Conservation (phyloP, 2,797 vertebrate species). For the Huso huso region DNA sequence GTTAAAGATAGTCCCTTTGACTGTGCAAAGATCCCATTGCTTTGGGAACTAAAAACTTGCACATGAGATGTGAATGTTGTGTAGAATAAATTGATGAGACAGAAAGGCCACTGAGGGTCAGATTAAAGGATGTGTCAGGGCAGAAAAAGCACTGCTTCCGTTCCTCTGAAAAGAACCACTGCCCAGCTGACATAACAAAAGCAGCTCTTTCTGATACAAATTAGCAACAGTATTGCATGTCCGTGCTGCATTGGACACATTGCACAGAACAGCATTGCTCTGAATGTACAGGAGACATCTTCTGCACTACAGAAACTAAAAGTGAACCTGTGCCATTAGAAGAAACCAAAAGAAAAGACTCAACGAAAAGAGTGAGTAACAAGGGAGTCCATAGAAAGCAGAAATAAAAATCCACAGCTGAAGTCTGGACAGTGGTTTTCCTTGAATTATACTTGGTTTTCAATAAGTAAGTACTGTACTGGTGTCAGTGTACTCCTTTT, state of each 20-base stretch:
- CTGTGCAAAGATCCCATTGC: neutral
- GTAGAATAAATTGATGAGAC: neutral
- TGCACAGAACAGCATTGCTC: too few species aligned
- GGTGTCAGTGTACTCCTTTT: neutral
- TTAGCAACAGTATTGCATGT: too few species aligned
- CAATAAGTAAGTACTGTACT: neutral
- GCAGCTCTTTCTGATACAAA: too few species aligned
- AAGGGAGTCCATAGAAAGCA: neutral
- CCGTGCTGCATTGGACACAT: too few species aligned
- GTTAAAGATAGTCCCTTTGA: neutral
- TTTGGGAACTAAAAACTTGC: neutral
- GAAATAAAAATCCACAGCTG: neutral
- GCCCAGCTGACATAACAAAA: too few species aligned
- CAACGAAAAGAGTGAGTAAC: neutral
- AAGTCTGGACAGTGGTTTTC: neutral
- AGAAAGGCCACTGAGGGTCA: neutral
- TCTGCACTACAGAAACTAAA: too few species aligned
- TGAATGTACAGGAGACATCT: too few species aligned
- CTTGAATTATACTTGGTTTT: neutral
- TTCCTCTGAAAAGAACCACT: too few species aligned
- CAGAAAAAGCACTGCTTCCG: neutral
- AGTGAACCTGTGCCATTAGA: neutral
- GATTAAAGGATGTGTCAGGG: neutral
- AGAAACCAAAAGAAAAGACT: neutral
- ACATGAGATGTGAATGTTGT: neutral